Evolutionary conservation across 2,888 invertebrate genomes (phyloP), one percentile per base, ranked within the genome.

Genomic region (Diploptera punctata): DNA sequence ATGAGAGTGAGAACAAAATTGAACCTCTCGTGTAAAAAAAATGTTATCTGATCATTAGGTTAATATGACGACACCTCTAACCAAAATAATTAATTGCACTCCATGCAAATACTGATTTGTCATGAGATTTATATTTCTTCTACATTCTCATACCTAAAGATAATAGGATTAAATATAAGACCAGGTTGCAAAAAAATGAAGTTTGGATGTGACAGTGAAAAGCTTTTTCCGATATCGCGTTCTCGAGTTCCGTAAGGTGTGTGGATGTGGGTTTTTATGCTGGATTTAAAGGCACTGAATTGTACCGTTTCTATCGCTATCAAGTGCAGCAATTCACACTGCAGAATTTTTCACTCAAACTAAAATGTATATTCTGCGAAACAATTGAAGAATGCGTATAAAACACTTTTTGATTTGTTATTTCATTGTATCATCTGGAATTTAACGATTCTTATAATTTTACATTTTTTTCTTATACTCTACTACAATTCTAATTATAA

Each of bases 141-240:
- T 24, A 9, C 19, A 24, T 21, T 43, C 21, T 24, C 62, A 29
- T 24, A 62, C 33, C n/a, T 13, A 62, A 16, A 18, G 31, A 13
- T 61, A 62, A 62, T 43, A 43, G 43, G 62, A 62, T 62, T 62
- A 62, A 61, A 62, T 43, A 62, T 62, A 62, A 62, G 62, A 21
- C 62, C 19, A 31, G 21, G 38, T 62, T 43, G 5, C n/a, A 62
- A 62, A 62, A 18, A 62, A 62, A 43, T 62, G 62, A 62, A 62
- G 62, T 62, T 62, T 62, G 7, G 62, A 24, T 21, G 21, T 18
- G 62, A 62, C 62, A 62, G 33, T 43, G 62, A 62, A 62, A 43
- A 43, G 62, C 62, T 43, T 62, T 62, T 62, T 19, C 62, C 62
- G 16, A 62, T 62, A 62, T 62, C 43, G 19, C 21, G 19, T 24